A percentile compares a stretch with the other conserved stretches of the same genome.
Conservation (phyloP, 2,113 vertebrate genomes). For the Chaetorhynchus papuensis region DNA sequence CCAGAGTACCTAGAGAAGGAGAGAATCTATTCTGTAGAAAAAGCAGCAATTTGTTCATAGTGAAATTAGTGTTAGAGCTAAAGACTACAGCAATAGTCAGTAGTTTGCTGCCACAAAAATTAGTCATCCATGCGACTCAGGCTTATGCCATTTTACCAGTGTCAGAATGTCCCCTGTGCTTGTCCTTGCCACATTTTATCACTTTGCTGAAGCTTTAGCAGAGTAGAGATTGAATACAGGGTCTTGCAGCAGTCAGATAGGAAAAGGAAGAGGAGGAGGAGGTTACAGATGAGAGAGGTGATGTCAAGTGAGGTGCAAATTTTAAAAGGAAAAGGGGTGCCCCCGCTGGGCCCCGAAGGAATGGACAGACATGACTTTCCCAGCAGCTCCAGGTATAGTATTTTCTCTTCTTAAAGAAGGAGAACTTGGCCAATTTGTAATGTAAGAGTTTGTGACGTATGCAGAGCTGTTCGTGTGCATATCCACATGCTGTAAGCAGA, state of each 20-base stretch:
- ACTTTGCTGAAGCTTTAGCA: background rate
- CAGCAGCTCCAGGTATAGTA: background rate
- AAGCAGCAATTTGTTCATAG: background rate
- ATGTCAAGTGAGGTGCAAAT: background rate
- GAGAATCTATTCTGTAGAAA: background rate
- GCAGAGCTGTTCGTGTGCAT: background rate
- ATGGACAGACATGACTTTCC: background rate
- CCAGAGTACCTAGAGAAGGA: background rate
- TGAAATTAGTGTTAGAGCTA: background rate
- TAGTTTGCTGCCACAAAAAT: background rate
- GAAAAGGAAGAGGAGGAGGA: background rate
- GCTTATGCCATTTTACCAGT: background rate
- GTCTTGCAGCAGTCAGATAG: background rate
- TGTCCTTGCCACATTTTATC: background rate
- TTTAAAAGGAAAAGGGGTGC: background rate
- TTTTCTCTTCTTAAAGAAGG: background rate
- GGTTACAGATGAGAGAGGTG: background rate
- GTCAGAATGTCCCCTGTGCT: background rate
- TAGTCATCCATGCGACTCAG: fast-evolving
- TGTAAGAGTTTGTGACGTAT: background rate
- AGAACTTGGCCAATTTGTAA: background rate
- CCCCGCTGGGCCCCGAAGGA: background rate
- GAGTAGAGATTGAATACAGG: background rate
- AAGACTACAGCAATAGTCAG: background rate
- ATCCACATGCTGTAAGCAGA: background rate